Evolutionary conservation across 2,888 invertebrate genomes (phyloP).

Genomic region (Piscicola geometra): DNA sequence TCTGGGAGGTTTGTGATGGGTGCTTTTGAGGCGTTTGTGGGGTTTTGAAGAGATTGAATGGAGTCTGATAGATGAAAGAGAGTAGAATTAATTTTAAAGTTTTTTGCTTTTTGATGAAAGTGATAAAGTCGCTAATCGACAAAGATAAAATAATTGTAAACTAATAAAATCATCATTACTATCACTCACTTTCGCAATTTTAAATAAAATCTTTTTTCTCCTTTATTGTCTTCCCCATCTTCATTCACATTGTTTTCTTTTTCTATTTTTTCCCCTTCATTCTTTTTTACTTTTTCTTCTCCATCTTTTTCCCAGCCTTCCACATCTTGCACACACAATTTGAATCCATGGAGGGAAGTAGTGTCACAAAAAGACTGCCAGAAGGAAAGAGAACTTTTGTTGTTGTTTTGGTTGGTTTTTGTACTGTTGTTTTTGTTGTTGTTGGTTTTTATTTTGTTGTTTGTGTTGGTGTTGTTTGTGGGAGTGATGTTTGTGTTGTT

Average conservation of each 20-base stretch:
- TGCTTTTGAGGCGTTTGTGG: too few relatives aligned
- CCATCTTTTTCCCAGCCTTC: background rate
- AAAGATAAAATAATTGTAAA: too few relatives aligned
- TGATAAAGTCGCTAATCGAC: too few relatives aligned
- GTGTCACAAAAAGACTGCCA: background rate
- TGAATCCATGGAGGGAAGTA: background rate
- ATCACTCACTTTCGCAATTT: too few relatives aligned
- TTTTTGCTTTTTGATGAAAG: too few relatives aligned
- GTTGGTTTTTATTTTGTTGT: background rate
- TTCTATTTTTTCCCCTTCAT: too few relatives aligned
- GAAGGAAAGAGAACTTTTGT: background rate
- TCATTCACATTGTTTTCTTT: background rate
- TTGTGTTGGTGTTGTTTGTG: too few relatives aligned
- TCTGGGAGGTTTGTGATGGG: background rate
- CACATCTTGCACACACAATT: background rate
- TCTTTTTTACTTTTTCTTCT: background rate
- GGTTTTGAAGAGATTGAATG: too few relatives aligned
- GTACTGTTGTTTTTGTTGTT: background rate
- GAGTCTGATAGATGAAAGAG: too few relatives aligned
- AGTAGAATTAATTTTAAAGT: too few relatives aligned
- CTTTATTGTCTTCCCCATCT: background rate
- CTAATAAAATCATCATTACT: too few relatives aligned
- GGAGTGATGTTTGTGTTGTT: too few relatives aligned
- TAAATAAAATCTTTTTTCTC: background rate
- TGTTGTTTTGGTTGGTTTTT: background rate